Evolutionary conservation across 2,113 vertebrate species (phyloP).

Genomic region (Ranitomeya variabilis): DNA sequence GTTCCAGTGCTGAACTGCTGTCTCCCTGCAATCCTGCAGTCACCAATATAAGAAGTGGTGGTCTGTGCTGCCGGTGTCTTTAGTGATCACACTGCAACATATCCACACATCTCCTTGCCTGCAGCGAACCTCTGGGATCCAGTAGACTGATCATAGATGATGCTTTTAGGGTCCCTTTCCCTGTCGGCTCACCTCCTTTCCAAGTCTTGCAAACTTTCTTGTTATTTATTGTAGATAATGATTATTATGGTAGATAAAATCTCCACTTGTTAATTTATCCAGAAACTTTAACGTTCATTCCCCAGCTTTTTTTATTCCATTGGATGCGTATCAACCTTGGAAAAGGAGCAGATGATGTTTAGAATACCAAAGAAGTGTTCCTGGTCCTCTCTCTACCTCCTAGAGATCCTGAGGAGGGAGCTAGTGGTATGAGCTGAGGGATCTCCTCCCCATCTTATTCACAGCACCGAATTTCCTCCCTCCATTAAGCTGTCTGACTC

Average conservation of each 20-base stretch:
- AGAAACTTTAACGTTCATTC: background rate
- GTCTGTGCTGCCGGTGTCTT: background rate
- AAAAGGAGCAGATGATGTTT: background rate
- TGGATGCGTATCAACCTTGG: background rate
- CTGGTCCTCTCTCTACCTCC: background rate
- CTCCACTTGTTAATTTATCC: background rate
- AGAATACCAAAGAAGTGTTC: background rate
- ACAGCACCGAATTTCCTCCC: constrained; percentile 24
- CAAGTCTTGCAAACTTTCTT: constrained; percentile 27
- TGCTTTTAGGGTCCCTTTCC: background rate
- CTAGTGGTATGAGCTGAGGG: background rate
- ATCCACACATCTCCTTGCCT: background rate
- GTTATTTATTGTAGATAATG: background rate
- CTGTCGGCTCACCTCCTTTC: background rate
- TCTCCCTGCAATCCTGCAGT: constrained; percentile 10
- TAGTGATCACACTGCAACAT: background rate
- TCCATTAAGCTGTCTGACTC: constrained; percentile 41
- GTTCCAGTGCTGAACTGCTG: background rate
- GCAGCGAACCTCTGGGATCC: background rate
- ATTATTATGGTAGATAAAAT: background rate
- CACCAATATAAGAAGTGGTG: background rate
- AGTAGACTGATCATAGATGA: background rate
- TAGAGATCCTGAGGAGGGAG: background rate
- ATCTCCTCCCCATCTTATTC: constrained; percentile 22
- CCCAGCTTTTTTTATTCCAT: background rate